Base-by-base conservation (phyloP, 2,113 vertebrate genomes). In the Suncus etruscus region DNA sequence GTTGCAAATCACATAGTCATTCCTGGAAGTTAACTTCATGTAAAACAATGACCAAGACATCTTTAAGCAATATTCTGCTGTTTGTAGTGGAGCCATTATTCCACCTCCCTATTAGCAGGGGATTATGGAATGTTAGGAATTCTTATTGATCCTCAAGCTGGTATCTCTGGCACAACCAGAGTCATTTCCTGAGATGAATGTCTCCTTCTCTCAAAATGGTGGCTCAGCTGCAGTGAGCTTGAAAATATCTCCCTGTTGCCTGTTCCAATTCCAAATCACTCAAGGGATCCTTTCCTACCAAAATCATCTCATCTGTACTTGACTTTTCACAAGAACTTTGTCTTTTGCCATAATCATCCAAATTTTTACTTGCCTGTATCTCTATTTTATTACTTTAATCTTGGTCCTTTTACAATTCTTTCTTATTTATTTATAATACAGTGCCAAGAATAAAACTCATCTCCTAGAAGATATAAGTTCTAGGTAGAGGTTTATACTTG, bases 371-470 rank as follows among this genome's bases (percentile, higher is more conserved):
- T 69, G 83, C 45, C 22, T 79, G 20, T 24, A 58, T 50, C 39
- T 1, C 11, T 31, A 12, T 70, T 79, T 24, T 50, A 14, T 50
- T 58, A 58, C 66, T 93, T 78, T 69, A 47, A 78, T 93, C 27
- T 79, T 76, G 6, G 22, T n/a, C 32, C 4, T 85, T 54, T 1
- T 1, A 61, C 20, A 74, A 32, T 77, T 45, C 80, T 29, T 80
- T 76, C 74, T 74, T 85, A 45, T 25, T 81, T 39, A 9, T 47
- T 83, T 22, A 32, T 77, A 76, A 68, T 73, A 29, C 25, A 72
- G 68, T 50, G 58, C 50, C 78, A 72, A 87, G 74, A 80, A 77
- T 87, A 82, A 84, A 83, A 29, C 11, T 82, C 79, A 65, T 77
- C 66, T 92, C 15, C 29, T 74, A 32, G 5, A 69, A 58, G 29